Base-by-base conservation (phyloP, 2,113 vertebrate species). In the Hemichromis elongatus region DNA sequence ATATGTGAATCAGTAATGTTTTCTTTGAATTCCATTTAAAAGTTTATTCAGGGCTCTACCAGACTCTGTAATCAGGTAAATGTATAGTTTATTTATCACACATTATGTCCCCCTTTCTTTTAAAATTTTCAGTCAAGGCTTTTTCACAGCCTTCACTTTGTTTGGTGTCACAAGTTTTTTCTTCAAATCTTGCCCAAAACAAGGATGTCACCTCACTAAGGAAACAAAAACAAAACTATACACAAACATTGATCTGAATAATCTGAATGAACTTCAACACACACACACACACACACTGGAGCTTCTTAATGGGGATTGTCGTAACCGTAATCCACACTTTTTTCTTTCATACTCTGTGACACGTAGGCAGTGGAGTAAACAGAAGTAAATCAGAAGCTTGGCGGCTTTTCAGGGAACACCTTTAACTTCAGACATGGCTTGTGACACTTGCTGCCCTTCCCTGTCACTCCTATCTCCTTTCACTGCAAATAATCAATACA, bases 311-410 rank as follows among this genome's bases (percentile, higher is more conserved):
- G 45, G 56, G 73, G 80, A 90, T 88, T 93, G 56, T 81, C 57
- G 79, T 90, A 81, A 79, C 63, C 70, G 19, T 91, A 92, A 93
- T 91, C 86, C 87, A 83, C 75, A 80, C 73, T 88, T 86, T 87
- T 86, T 86, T 89, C 82, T 83, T 90, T 90, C 78, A 86, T 82
- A 80, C 73, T 88, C 55, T 82, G 79, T 45, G 61, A 89, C 73
- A 75, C 6, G 28, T 80, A 88, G 50, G 61, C 37, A 47, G 13
- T 82, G 57, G 80, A 87, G 85, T 78, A 86, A 91, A 83, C 24
- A 92, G 70, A 78, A 89, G 78, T 84, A 50, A 88, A 28, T 84
- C 77, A 87, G 86, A 89, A 88, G 80, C 33, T 63, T 86, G 75
- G 89, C 83, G 66, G 54, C 52, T 87, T 81, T 78, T 80, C 52